Evolutionary conservation across 2,797 vertebrate genomes (phyloP).

Genomic region (Leucoraja ocellata): DNA sequence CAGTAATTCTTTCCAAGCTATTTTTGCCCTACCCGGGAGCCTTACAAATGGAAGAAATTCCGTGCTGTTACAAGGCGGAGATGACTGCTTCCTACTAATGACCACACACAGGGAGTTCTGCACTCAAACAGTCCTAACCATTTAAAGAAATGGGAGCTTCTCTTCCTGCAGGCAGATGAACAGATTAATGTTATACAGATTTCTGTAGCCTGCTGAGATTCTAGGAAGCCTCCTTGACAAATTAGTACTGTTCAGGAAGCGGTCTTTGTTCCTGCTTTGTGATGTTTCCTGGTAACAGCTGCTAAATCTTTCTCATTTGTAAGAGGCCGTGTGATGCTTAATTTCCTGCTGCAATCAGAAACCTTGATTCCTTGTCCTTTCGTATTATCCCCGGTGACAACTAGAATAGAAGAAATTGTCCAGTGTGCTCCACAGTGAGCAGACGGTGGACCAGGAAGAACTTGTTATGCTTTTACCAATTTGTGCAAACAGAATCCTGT

Average conservation of each 20-base stretch:
- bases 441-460: not conserved
- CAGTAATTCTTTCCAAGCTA: not conserved
- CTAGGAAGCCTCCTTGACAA: constrained; percentile 39
- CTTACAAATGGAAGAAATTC: not conserved
- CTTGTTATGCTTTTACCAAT: not conserved
- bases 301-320: constrained; percentile 49
- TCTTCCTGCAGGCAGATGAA: not conserved
- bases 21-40: not conserved
- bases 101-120: not conserved
- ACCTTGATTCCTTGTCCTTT: constrained; percentile 50
- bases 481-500: not conserved
- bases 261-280: constrained; percentile 43
- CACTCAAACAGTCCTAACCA: not conserved
- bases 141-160: not conserved
- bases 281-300: constrained; percentile 47
- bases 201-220: not conserved
- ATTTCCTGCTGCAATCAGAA: constrained; percentile 51
- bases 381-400: not conserved
- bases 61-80: not conserved
- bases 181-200: not conserved
- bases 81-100: not conserved
- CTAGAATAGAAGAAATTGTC: not conserved
- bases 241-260: constrained; percentile 42
- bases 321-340: constrained; percentile 42
- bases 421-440: not conserved